A percentile compares a stretch with the other conserved stretches of the same genome.
These are phyloP conservation scores for Salvelinus fontinalis DNA, from an alignment of 2,113 vertebrate species.

Conservation along the genomic window DNA sequence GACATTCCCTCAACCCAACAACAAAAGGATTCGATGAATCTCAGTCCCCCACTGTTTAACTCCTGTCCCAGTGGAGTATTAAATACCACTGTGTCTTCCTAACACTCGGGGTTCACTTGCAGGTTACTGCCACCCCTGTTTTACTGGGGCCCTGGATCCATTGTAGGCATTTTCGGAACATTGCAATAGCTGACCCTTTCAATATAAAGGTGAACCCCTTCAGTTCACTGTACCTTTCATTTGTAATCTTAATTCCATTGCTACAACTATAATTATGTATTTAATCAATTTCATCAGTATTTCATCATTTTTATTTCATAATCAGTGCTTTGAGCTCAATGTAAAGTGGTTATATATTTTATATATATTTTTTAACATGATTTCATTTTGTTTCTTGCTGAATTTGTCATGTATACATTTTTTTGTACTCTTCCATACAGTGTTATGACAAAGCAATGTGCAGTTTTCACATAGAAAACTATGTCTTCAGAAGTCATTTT, in stretches of 20 bases:
- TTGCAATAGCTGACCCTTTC: too few species aligned
- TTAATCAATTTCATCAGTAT: too few species aligned
- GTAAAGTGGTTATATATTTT: too few species aligned
- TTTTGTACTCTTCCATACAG: not conserved
- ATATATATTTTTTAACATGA: too few species aligned
- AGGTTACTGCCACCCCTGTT: constrained; percentile 53
- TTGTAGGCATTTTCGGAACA: not conserved
- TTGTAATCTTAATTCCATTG: too few species aligned
- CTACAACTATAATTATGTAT: too few species aligned
- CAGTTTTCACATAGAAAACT: not conserved
- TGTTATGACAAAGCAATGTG: not conserved
- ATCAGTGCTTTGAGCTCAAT: too few species aligned
- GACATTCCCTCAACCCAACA: constrained; percentile 58
- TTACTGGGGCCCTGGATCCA: not conserved
- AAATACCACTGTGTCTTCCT: constrained; percentile 53
- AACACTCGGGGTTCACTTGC: constrained; percentile 55
- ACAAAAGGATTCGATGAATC: constrained; percentile 65
- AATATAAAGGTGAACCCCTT: too few species aligned
- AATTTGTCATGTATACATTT: not conserved
- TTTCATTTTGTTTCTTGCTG: too few species aligned
- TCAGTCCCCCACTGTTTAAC: constrained; percentile 58
- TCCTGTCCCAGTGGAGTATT: constrained; percentile 52
- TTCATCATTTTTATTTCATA: too few species aligned
- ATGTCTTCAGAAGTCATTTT: constrained; percentile 5
- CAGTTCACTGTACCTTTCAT: too few species aligned